Conservation (phyloP, 1,140 invertebrate species). For the Ceratina japonica region DNA sequence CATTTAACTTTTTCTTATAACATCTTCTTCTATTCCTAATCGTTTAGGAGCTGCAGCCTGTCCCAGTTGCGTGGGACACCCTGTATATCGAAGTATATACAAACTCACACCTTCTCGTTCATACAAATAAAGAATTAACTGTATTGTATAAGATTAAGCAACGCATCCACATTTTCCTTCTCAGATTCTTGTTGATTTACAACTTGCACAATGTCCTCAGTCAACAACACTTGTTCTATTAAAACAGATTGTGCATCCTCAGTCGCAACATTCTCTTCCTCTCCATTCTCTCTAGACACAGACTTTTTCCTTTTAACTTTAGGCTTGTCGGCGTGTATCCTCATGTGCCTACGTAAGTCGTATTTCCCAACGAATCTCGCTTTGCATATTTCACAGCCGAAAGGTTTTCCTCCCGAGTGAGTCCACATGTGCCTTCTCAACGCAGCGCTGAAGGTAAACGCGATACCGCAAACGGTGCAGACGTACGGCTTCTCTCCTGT, state of each 20-base stretch:
- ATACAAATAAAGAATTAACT: slow-evolving; percentile 35
- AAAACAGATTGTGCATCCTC: slow-evolving; percentile 64
- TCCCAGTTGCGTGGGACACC: too few species aligned
- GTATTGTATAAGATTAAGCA: slow-evolving; percentile 74
- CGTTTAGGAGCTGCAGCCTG: too few species aligned
- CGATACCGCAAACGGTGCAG: slow-evolving; percentile 77
- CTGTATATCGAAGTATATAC: too few species aligned
- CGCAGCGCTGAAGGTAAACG: slow-evolving; percentile 76
- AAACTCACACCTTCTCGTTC: too few species aligned
- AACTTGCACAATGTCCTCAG: slow-evolving; percentile 67
- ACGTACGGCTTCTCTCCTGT: slow-evolving; percentile 80
- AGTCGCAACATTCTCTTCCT: slow-evolving; percentile 20
- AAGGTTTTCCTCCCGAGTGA: slow-evolving; percentile 78
- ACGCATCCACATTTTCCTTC: slow-evolving; percentile 75
- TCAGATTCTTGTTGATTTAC: slow-evolving; percentile 69
- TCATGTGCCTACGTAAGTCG: slow-evolving; percentile 75
- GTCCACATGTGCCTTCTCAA: slow-evolving; percentile 75
- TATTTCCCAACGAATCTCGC: slow-evolving; percentile 75
- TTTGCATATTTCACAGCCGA: slow-evolving; percentile 76
- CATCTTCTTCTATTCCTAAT: too few species aligned
- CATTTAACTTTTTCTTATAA: too few species aligned
- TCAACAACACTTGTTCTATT: slow-evolving; percentile 69
- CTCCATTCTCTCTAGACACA: slow-evolving; percentile 34
- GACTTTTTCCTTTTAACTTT: slow-evolving; percentile 56
- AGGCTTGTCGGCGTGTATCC: slow-evolving; percentile 68